A percentile compares a stretch with the other conserved stretches of the same genome.
Evolutionary conservation across 1,140 invertebrate genomes (phyloP).

Genomic region (Copidosoma floridanum): DNA sequence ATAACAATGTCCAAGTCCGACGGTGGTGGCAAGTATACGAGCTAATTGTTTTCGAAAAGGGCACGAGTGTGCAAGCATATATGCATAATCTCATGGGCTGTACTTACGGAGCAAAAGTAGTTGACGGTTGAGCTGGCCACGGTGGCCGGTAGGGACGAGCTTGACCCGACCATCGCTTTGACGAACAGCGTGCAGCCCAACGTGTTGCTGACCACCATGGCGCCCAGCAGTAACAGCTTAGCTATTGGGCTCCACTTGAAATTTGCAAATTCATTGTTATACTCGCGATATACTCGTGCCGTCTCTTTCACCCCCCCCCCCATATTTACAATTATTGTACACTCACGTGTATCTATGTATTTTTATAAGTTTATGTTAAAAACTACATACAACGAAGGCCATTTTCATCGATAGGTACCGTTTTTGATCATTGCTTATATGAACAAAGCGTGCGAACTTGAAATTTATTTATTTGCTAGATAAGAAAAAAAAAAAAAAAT

Average conservation of each 20-base stretch:
- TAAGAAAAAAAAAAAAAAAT: no score
- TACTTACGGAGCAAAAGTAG: slow-evolving; percentile 64
- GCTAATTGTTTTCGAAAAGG: no score
- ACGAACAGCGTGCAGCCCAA: slow-evolving; percentile 63
- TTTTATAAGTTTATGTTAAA: no score
- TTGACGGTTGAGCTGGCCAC: slow-evolving; percentile 62
- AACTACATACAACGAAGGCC: no score
- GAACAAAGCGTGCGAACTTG: no score
- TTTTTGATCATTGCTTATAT: no score
- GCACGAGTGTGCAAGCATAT: neutral
- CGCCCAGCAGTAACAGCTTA: slow-evolving; percentile 49
- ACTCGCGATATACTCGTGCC: no score
- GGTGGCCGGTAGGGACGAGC: slow-evolving; percentile 62
- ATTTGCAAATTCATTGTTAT: neutral
- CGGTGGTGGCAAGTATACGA: no score
- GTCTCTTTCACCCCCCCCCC: no score
- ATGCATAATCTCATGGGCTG: neutral
- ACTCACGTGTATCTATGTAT: neutral
- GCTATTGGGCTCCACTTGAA: slow-evolving; percentile 33
- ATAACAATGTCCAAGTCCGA: no score
- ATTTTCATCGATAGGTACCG: no score
- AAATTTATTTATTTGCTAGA: no score
- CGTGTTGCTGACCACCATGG: slow-evolving; percentile 62
- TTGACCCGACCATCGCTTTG: slow-evolving; percentile 58
- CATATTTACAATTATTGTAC: neutral